These are phyloP conservation scores for Sparidentex hasta DNA, from an alignment of 2,797 vertebrate genomes.

Conservation along the genomic window DNA sequence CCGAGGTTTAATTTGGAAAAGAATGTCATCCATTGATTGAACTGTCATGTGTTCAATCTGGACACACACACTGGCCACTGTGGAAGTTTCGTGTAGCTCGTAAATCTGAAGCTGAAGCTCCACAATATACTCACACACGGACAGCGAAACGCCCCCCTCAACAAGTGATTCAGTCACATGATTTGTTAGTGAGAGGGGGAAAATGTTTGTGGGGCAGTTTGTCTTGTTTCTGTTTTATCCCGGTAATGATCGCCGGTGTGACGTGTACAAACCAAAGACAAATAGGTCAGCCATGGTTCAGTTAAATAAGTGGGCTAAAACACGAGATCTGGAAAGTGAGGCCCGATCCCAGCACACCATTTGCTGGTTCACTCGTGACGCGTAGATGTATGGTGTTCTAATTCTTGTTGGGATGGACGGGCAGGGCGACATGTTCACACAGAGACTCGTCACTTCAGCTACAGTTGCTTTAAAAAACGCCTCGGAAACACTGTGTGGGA, in stretches of 20 bases:
- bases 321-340: no score
- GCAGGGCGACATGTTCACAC: no score
- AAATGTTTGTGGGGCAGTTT: not conserved
- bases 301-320: no score
- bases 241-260: not conserved
- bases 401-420: no score
- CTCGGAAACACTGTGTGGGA: no score
- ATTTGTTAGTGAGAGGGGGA: not conserved
- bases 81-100: not conserved
- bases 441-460: no score
- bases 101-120: not conserved
- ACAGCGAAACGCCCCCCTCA: not conserved
- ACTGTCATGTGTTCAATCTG: not conserved
- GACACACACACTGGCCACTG: not conserved
- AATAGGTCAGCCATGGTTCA: not conserved
- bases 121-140: not conserved
- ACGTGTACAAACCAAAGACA: not conserved
- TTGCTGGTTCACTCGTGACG: no score
- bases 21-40: slow-evolving; percentile 24
- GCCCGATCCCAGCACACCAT: no score
- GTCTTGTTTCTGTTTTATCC: not conserved
- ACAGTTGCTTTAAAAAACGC: no score
- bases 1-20: not conserved
- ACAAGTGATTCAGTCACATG: not conserved
- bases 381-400: no score